Conservation (phyloP, 2,797 vertebrate species). For the Falco naumanni region DNA sequence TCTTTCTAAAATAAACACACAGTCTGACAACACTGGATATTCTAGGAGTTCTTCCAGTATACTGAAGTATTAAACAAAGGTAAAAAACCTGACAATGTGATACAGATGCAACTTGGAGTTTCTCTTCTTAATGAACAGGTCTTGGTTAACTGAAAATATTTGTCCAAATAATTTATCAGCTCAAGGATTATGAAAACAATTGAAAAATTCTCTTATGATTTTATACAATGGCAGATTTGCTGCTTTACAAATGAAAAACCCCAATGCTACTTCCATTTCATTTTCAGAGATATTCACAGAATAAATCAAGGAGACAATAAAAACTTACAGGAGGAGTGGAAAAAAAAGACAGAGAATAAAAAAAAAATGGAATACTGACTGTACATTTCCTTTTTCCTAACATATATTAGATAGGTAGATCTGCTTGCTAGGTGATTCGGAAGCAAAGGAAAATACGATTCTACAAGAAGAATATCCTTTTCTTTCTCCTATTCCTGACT, state of each 20-base stretch:
- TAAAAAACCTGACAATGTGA: neutral
- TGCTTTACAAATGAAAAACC: neutral
- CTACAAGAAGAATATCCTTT: neutral
- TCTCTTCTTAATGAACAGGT: neutral
- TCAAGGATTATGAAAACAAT: neutral
- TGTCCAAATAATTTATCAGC: neutral
- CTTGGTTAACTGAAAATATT: neutral
- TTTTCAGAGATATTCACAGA: neutral
- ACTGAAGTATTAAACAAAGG: neutral
- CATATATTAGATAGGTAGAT: neutral
- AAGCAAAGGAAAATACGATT: neutral
- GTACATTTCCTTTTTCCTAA: neutral
- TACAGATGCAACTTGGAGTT: neutral
- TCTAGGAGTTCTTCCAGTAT: neutral
- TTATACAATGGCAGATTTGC: neutral
- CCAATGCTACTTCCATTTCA: neutral
- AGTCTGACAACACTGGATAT: neutral
- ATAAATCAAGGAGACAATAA: neutral
- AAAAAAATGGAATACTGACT: neutral
- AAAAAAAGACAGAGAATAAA: neutral
- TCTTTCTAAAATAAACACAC: neutral
- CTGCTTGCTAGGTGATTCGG: neutral
- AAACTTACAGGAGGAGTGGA: neutral
- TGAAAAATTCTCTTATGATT: neutral
- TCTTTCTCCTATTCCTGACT: neutral